A percentile compares a stretch with the other conserved stretches of the same genome.
Evolutionary conservation across 2,888 invertebrate species (phyloP).

Genomic region (Apocheima hispidaria): DNA sequence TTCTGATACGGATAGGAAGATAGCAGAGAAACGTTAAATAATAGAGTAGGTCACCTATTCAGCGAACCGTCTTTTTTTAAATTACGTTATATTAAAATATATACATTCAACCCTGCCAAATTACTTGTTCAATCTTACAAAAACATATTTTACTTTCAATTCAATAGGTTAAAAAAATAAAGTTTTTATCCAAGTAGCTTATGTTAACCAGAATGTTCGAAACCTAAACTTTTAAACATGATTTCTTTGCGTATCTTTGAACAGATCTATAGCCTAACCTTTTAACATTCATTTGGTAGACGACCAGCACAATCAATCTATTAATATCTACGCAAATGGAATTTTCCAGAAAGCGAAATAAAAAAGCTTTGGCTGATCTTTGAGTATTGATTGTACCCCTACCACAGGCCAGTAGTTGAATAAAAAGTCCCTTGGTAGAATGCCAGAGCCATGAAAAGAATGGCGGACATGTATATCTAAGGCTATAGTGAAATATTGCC

Average conservation of each 20-base stretch:
- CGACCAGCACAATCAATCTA: conserved; percentile 51
- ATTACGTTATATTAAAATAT: too few relatives aligned
- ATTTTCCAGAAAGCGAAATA: conserved; percentile 66
- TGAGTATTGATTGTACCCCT: conserved; percentile 77
- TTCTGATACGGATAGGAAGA: too few relatives aligned
- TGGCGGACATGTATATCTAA: conserved; percentile 51
- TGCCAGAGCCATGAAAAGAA: conserved; percentile 79
- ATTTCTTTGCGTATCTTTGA: neutral
- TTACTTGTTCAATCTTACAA: too few relatives aligned
- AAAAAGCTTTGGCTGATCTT: conserved; percentile 63
- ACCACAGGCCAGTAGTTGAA: conserved; percentile 73
- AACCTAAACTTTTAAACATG: neutral
- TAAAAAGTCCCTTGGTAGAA: conserved; percentile 81
- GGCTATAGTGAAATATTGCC: conserved; percentile 71
- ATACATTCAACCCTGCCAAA: too few relatives aligned
- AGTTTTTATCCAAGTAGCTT: too few relatives aligned
- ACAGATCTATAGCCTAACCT: conserved; percentile 3
- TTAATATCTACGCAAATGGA: conserved; percentile 64
- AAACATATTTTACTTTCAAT: too few relatives aligned
- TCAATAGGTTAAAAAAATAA: too few relatives aligned
- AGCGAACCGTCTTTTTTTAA: too few relatives aligned
- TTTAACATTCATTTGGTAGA: conserved; percentile 3
- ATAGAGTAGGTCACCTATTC: too few relatives aligned
- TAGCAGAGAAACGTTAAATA: too few relatives aligned
- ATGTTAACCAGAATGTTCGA: too few relatives aligned